A percentile compares a stretch with the other conserved stretches of the same genome.
Conservation (phyloP, 1,140 invertebrate species). For the Matsumurasca onukii region DNA sequence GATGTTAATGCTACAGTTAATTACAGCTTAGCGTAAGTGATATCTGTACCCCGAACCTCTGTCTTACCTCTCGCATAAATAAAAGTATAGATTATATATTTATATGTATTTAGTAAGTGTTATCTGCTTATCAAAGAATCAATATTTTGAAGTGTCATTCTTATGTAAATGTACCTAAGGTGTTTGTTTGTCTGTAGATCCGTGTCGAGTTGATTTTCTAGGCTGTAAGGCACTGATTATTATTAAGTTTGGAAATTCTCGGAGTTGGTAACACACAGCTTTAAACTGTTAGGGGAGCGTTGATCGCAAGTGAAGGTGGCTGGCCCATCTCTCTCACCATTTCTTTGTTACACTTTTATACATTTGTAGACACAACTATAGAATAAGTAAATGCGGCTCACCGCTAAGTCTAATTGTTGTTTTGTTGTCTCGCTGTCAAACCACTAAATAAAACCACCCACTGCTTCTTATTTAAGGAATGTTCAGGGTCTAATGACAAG, state of each 20-base stretch:
- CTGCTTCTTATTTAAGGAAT: too few relatives aligned
- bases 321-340: background rate
- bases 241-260: constrained; percentile 15
- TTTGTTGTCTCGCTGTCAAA: too few relatives aligned
- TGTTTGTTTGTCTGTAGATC: background rate
- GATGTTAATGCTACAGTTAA: background rate
- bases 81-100: constrained; percentile 16
- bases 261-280: constrained; percentile 32
- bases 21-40: background rate
- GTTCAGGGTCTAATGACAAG: too few relatives aligned
- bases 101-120: background rate
- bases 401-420: too few relatives aligned
- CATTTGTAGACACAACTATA: constrained; percentile 13
- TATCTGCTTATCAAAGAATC: background rate
- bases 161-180: background rate
- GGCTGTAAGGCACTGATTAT: constrained; percentile 7
- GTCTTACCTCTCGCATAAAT: background rate
- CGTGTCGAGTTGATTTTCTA: background rate
- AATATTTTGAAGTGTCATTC: background rate
- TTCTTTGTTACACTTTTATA: constrained; percentile 1
- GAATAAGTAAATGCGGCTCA: too few relatives aligned
- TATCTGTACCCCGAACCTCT: background rate
- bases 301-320: background rate
- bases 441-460: too few relatives aligned
- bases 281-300: constrained; percentile 29